These are phyloP conservation scores for Pseudoatta argentina DNA, from an alignment of 1,140 invertebrate genomes.

Conservation along the genomic window DNA sequence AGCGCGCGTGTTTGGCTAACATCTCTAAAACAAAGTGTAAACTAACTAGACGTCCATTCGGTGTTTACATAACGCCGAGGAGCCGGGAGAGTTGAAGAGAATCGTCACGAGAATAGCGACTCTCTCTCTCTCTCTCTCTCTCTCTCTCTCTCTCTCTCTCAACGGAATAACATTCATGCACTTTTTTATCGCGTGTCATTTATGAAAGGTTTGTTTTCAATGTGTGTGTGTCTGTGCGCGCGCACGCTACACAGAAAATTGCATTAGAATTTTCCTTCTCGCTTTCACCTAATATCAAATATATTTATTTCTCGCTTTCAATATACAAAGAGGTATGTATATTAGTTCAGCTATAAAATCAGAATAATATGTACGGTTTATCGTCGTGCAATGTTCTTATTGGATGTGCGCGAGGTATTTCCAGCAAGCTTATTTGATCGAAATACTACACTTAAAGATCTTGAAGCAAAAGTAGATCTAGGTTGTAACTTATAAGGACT, in stretches of 20 bases:
- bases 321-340: no score
- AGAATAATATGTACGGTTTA: not conserved
- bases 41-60: conserved; percentile 83
- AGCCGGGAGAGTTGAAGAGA: conserved; percentile 53
- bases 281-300: no score
- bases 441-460: no score
- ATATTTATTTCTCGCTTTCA: no score
- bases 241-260: no score
- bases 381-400: not conserved
- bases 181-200: conserved; percentile 72
- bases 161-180: conserved; percentile 78
- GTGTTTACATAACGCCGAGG: conserved; percentile 81
- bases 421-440: no score
- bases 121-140: conserved; percentile 46
- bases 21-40: conserved; percentile 84
- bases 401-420: not conserved
- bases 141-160: not conserved
- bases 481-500: not conserved
- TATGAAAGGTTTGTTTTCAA: not conserved
- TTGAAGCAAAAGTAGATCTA: no score
- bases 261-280: no score
- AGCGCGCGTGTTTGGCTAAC: conserved; percentile 82
- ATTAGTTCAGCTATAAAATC: no score
- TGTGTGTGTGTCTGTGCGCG: no score
- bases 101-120: conserved; percentile 46